Percentiles rank a stretch among this genome's conserved stretches.
phyloP scores from a whole-genome alignment of 2,113 vertebrate genomes.

The Tamias sibiricus region DNA sequence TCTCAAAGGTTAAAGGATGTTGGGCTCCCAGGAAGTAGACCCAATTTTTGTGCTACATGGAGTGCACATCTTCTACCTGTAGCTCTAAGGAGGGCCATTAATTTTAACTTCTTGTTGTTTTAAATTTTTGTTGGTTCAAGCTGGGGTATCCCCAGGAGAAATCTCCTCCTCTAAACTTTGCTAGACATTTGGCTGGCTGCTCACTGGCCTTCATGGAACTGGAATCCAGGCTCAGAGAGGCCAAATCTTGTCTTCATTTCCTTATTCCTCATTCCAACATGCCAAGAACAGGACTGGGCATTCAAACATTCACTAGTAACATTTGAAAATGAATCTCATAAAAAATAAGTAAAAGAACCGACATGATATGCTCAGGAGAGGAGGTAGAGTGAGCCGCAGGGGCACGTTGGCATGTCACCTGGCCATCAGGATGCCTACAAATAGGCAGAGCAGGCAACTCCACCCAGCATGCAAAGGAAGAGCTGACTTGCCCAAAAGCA shows the following conservation, averaged over 20 bases:
- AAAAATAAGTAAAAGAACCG: slow-evolving; percentile 1
- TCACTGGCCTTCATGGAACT: slow-evolving; percentile 49
- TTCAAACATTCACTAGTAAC: slow-evolving; percentile 44
- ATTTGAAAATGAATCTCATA: slow-evolving; percentile 38
- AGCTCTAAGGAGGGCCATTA: not conserved
- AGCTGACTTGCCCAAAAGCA: not conserved
- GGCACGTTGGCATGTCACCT: not conserved
- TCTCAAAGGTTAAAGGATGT: not conserved
- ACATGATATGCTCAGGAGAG: not conserved
- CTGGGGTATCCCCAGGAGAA: slow-evolving; percentile 62
- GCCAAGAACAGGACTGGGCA: slow-evolving; percentile 56
- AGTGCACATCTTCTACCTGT: not conserved
- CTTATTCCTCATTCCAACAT: slow-evolving; percentile 32
- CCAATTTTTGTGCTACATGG: not conserved
- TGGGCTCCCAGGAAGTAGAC: not conserved
- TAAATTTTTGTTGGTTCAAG: slow-evolving; percentile 41
- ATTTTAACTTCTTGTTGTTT: not conserved
- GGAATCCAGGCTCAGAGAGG: slow-evolving; percentile 48
- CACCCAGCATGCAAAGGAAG: not conserved
- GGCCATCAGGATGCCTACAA: not conserved
- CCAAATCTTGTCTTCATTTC: slow-evolving; percentile 68
- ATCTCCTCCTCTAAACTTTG: slow-evolving; percentile 56
- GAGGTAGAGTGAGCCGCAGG: not conserved
- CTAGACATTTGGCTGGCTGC: slow-evolving; percentile 45
- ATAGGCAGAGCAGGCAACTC: not conserved